Conservation (phyloP, 1,140 invertebrate species). For the Camponotus pennsylvanicus region DNA sequence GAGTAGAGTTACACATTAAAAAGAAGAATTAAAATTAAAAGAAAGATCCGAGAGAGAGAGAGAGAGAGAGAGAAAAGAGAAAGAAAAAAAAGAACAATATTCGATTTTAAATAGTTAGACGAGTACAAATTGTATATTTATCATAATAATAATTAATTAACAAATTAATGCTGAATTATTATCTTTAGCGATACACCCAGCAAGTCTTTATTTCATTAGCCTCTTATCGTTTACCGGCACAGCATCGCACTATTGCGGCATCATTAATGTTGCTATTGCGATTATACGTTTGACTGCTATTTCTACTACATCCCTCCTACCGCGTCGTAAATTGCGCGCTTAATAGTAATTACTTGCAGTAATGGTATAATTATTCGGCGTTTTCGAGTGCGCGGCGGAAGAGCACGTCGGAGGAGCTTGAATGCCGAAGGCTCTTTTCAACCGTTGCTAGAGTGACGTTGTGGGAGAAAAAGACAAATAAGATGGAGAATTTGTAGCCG, state of each 20-base stretch:
- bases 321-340: conserved; percentile 43
- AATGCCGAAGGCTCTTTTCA: conserved; percentile 55
- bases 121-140: neutral
- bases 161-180: conserved; percentile 22
- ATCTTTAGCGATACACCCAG: conserved; percentile 16
- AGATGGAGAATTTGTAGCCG: conserved; percentile 39
- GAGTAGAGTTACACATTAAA: neutral
- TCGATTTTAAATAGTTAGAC: neutral
- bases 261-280: conserved; percentile 55
- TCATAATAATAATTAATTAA: conserved; percentile 26
- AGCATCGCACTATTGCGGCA: conserved; percentile 17
- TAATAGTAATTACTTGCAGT: conserved; percentile 57
- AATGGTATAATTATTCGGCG: conserved; percentile 60
- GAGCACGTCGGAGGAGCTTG: conserved; percentile 19
- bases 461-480: conserved; percentile 31
- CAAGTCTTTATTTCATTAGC: conserved; percentile 56
- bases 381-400: conserved; percentile 42
- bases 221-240: conserved; percentile 46
- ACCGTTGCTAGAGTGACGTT: conserved; percentile 35
- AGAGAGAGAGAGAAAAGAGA: neutral
- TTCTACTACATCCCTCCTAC: conserved; percentile 6
- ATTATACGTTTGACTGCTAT: conserved; percentile 56
- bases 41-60: neutral
- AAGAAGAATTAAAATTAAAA: neutral
- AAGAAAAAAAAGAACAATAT: neutral